These are phyloP conservation scores for Lithobates pipiens DNA, from an alignment of 2,797 vertebrate genomes.

Conservation along the genomic window DNA sequence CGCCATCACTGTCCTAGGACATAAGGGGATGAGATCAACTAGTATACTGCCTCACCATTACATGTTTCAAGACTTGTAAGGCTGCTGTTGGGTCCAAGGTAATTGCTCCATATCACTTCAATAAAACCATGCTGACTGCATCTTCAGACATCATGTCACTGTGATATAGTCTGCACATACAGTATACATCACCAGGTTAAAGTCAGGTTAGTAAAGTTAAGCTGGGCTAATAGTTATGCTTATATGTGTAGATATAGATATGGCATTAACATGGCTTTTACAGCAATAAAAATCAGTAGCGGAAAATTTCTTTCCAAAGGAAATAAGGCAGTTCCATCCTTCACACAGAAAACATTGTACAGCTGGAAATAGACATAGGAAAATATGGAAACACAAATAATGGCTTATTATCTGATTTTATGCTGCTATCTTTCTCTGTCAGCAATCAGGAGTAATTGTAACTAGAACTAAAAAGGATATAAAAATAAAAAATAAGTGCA, in stretches of 20 bases:
- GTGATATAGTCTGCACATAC: too few species aligned
- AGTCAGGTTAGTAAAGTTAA: background rate
- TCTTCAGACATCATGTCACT: too few species aligned
- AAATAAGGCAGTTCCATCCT: constrained; percentile 36
- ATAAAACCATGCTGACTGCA: too few species aligned
- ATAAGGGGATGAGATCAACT: too few species aligned
- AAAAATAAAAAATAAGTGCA: constrained; percentile 13
- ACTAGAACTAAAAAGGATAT: background rate
- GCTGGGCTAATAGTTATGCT: background rate
- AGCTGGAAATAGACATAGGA: constrained; percentile 12
- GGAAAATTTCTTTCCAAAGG: constrained; percentile 50
- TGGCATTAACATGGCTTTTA: constrained; percentile 1
- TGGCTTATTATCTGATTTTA: constrained; percentile 1
- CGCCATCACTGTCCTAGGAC: too few species aligned
- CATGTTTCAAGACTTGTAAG: too few species aligned
- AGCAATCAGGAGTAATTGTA: constrained; percentile 11
- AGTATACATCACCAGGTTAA: too few species aligned
- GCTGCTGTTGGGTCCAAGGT: too few species aligned
- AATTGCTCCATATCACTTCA: too few species aligned
- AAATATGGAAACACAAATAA: constrained; percentile 41
- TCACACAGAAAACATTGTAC: constrained; percentile 24
- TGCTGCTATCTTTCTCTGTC: background rate
- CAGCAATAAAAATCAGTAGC: constrained; percentile 25
- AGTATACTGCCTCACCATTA: too few species aligned
- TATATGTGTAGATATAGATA: background rate